Conservation (phyloP, 2,888 invertebrate species). For the Ypsolopha scabrella region DNA sequence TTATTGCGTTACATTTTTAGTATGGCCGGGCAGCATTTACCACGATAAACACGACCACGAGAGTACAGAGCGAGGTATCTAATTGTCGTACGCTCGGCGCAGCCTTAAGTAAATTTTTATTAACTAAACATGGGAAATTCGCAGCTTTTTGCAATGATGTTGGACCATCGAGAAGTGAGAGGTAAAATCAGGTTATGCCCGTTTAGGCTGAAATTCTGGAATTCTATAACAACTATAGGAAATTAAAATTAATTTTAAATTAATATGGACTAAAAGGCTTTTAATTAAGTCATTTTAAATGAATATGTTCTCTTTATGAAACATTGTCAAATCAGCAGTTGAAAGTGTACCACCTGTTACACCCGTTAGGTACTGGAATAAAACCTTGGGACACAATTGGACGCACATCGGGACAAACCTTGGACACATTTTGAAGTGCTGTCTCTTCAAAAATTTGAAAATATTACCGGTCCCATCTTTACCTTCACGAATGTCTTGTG, state of each 20-base stretch:
- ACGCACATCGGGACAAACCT: too few species aligned
- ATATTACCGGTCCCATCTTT: too few species aligned
- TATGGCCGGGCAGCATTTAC: too few species aligned
- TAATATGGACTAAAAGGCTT: not conserved
- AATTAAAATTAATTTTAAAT: not conserved
- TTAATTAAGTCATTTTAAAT: not conserved
- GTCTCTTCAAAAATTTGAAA: too few species aligned
- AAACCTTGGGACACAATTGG: too few species aligned
- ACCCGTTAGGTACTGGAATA: too few species aligned
- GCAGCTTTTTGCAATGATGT: not conserved
- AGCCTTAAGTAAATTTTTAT: not conserved
- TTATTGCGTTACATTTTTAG: too few species aligned
- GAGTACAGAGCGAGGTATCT: too few species aligned
- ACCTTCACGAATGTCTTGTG: too few species aligned
- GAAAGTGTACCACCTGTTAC: slow-evolving; percentile 2
- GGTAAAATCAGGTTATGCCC: slow-evolving; percentile 2
- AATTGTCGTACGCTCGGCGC: too few species aligned
- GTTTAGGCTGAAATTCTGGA: not conserved
- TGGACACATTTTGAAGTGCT: too few species aligned
- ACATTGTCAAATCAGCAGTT: not conserved
- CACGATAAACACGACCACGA: too few species aligned
- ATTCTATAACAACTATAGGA: not conserved
- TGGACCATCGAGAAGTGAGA: not conserved
- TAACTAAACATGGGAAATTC: not conserved
- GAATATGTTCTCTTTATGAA: not conserved